These are phyloP conservation scores for Drepanosiphum platanoidis DNA, from an alignment of 2,888 invertebrate species.

Conservation along the genomic window DNA sequence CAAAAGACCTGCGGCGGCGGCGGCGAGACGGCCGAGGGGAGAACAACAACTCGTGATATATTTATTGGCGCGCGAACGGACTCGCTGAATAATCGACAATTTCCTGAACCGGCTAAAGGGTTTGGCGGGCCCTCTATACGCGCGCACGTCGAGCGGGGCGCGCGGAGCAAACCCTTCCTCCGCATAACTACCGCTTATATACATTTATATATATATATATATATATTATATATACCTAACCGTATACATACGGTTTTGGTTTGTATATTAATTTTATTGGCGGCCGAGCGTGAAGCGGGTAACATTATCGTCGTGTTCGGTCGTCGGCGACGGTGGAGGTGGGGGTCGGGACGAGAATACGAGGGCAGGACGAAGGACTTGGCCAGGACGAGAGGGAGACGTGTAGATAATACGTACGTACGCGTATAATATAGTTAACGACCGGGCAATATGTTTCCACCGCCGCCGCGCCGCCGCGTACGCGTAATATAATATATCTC, in stretches of 20 bases:
- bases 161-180: slow-evolving; percentile 47
- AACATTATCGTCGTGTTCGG: slow-evolving; percentile 41
- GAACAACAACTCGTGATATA: slow-evolving; percentile 52
- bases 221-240: neutral
- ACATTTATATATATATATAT: neutral
- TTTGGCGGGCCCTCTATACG: slow-evolving; percentile 23
- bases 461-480: neutral
- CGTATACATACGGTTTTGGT: neutral
- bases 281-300: slow-evolving; percentile 61
- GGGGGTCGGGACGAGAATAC: neutral
- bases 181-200: neutral
- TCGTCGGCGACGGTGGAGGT: neutral
- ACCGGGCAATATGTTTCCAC: slow-evolving; percentile 47
- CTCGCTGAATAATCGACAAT: slow-evolving; percentile 61
- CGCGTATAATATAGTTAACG: slow-evolving; percentile 37
- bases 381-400: no score
- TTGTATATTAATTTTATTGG: slow-evolving; percentile 61
- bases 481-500: neutral
- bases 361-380: no score
- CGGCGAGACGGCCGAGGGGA: slow-evolving; percentile 12
- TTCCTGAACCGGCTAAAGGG: slow-evolving; percentile 57
- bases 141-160: neutral
- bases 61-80: slow-evolving; percentile 52
- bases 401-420: neutral
- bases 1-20: slow-evolving; percentile 35